Evolutionary conservation across 2,797 vertebrate species (phyloP).

Genomic region (Atherinosoma microstoma): DNA sequence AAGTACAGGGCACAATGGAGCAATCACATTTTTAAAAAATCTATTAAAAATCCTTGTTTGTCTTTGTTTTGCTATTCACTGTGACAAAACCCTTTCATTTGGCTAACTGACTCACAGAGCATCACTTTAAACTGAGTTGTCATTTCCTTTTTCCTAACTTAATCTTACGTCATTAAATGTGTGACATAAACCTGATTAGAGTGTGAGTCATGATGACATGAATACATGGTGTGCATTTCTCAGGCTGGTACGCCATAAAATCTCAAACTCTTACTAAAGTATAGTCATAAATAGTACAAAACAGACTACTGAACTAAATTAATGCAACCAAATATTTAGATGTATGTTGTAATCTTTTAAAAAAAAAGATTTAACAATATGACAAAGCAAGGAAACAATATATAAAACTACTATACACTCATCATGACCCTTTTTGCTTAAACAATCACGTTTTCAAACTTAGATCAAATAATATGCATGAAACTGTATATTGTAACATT

Average conservation of each 20-base stretch:
- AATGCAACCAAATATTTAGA: too few species aligned
- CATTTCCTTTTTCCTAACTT: constrained; percentile 37
- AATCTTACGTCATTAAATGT: constrained; percentile 39
- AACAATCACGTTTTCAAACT: too few species aligned
- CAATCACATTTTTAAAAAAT: constrained; percentile 3
- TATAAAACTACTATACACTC: too few species aligned
- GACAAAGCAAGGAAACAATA: too few species aligned
- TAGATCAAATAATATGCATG: too few species aligned
- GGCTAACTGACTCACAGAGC: constrained; percentile 44
- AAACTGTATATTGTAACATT: too few species aligned
- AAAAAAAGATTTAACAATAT: too few species aligned
- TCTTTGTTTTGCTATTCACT: constrained; percentile 23
- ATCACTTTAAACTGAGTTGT: constrained; percentile 18
- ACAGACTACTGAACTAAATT: too few species aligned
- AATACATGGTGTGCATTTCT: not conserved
- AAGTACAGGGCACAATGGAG: not conserved
- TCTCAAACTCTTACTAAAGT: too few species aligned
- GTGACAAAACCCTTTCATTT: constrained; percentile 39
- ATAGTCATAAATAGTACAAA: too few species aligned
- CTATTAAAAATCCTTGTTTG: constrained; percentile 3
- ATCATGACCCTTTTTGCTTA: too few species aligned
- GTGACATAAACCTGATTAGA: constrained; percentile 28
- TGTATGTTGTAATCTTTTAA: too few species aligned
- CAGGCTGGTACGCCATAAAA: not conserved
- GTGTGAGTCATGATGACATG: constrained; percentile 36